Evolutionary conservation across 1,140 invertebrate genomes (phyloP).

Genomic region (Diabrotica undecimpunctata): DNA sequence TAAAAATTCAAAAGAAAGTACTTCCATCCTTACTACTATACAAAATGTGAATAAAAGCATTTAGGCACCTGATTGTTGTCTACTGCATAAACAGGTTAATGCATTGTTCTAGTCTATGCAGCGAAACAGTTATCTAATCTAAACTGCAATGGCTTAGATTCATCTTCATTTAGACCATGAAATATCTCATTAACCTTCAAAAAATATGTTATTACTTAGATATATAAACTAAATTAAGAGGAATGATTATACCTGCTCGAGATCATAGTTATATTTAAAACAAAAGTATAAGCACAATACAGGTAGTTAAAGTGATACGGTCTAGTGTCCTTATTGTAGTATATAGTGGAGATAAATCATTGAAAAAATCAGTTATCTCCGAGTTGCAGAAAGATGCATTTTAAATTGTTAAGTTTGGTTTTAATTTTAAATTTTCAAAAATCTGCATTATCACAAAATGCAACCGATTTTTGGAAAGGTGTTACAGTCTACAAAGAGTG

Average conservation of each 20-base stretch:
- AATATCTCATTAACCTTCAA: conserved; percentile 11
- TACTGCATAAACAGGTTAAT: too few species aligned
- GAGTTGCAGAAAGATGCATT: conserved; percentile 17
- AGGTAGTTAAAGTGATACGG: conserved; percentile 25
- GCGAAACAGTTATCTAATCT: conserved; percentile 9
- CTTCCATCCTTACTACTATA: too few species aligned
- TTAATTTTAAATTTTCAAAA: conserved; percentile 10
- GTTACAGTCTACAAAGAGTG: conserved; percentile 43
- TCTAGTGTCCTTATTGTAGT: conserved; percentile 14
- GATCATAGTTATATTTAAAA: conserved; percentile 9
- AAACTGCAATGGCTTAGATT: conserved; percentile 8
- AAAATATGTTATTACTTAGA: conserved; percentile 11
- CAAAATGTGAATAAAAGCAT: too few species aligned
- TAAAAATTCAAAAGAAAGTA: too few species aligned
- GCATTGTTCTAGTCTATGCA: not conserved
- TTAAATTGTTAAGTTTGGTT: conserved; percentile 16
- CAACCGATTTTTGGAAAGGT: conserved; percentile 28
- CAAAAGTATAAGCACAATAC: conserved; percentile 3
- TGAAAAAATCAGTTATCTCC: not conserved
- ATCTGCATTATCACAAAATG: conserved; percentile 14
- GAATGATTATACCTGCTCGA: not conserved
- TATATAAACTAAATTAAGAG: conserved; percentile 4
- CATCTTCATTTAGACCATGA: conserved; percentile 18
- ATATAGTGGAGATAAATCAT: not conserved
- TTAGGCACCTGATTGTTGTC: too few species aligned